These are phyloP conservation scores for Gasterosteus nipponicus DNA, from an alignment of 2,113 vertebrate species.

Conservation along the genomic window DNA sequence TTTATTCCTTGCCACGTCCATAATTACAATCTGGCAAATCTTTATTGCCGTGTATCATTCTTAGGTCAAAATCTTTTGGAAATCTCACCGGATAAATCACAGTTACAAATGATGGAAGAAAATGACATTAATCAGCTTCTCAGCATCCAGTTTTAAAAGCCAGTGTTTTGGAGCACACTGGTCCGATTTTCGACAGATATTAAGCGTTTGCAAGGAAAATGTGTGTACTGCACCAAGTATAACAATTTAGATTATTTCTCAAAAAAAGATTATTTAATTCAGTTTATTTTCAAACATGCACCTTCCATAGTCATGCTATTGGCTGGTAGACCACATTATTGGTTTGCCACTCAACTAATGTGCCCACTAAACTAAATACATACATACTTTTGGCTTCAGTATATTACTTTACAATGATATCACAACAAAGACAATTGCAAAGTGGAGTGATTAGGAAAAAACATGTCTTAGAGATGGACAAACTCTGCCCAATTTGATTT, in stretches of 20 bases:
- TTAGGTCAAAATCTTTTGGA: not conserved
- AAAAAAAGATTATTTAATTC: not conserved
- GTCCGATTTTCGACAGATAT: too few species aligned
- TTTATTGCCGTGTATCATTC: not conserved
- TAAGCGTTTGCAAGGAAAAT: too few species aligned
- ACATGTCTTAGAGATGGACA: conserved; percentile 22
- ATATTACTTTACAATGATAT: conserved; percentile 2
- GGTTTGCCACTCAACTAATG: not conserved
- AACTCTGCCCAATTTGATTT: conserved; percentile 47
- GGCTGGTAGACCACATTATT: not conserved
- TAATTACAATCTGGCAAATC: not conserved
- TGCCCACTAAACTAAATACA: not conserved
- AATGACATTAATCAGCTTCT: not conserved
- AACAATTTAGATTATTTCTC: too few species aligned
- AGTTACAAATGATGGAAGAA: not conserved
- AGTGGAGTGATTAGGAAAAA: conserved; percentile 11
- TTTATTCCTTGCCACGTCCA: not conserved
- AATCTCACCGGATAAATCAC: not conserved
- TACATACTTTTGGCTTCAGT: not conserved
- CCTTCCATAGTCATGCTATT: not conserved
- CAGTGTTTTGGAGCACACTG: too few species aligned
- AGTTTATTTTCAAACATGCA: not conserved
- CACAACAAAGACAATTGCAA: not conserved
- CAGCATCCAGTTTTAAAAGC: too few species aligned
- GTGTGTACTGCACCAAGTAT: too few species aligned